phyloP scores from a whole-genome alignment of 1,140 invertebrate genomes.

The Drosophila ercepeae region DNA sequence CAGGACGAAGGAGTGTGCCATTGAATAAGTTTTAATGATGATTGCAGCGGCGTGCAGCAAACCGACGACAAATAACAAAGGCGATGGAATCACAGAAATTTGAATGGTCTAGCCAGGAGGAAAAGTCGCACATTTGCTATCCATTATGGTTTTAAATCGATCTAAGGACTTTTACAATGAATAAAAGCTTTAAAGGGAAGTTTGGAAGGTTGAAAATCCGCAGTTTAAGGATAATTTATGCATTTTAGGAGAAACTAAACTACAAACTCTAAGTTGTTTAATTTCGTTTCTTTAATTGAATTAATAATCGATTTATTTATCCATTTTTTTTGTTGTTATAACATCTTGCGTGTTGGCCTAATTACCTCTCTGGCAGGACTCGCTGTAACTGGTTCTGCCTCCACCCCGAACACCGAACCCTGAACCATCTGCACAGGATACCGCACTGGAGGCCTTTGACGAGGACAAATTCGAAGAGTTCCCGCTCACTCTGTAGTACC shows the following conservation, averaged over 20 bases:
- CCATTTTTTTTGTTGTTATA: not conserved
- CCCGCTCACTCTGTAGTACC: slow-evolving; percentile 29
- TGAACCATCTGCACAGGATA: slow-evolving; percentile 32
- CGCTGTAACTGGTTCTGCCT: slow-evolving; percentile 9
- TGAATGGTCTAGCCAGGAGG: not conserved
- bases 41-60: slow-evolving; percentile 76
- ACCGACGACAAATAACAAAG: slow-evolving; percentile 48
- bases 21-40: slow-evolving; percentile 82
- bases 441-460: slow-evolving; percentile 34
- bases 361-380: slow-evolving; percentile 10
- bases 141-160: slow-evolving; percentile 7
- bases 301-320: not conserved
- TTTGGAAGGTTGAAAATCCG: too few relatives aligned
- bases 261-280: too few relatives aligned
- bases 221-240: not conserved
- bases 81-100: slow-evolving; percentile 14
- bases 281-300: not conserved
- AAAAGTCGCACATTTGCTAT: slow-evolving; percentile 26
- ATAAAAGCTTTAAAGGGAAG: not conserved
- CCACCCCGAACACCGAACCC: not conserved
- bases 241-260: too few relatives aligned
- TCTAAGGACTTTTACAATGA: not conserved
- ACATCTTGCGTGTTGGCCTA: not conserved
- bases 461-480: slow-evolving; percentile 45
- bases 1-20: slow-evolving; percentile 45